Evolutionary conservation across 2,113 vertebrate genomes (phyloP).

Genomic region (Cervus canadensis): DNA sequence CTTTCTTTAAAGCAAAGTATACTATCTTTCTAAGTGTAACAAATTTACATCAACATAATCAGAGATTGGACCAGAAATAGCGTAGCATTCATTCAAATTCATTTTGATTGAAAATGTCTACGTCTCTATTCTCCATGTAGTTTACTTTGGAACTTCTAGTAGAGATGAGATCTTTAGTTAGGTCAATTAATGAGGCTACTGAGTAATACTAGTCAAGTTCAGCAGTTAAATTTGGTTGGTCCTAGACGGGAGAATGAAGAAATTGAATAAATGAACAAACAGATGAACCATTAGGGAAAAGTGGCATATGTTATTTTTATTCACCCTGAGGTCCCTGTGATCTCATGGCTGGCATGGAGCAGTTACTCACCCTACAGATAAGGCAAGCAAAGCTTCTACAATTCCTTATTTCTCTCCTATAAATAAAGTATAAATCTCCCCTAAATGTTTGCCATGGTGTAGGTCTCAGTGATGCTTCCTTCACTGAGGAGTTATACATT

Average conservation of each 20-base stretch:
- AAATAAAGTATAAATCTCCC: background rate
- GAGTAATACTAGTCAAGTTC: background rate
- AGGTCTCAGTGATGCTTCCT: background rate
- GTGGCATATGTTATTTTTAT: background rate
- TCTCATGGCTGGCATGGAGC: background rate
- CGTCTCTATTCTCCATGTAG: background rate
- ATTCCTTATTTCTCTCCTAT: background rate
- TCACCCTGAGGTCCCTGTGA: background rate
- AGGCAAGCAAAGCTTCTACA: background rate
- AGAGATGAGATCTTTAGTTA: background rate
- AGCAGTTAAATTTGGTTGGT: background rate
- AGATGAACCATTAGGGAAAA: background rate
- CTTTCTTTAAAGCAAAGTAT: background rate
- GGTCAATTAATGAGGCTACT: background rate
- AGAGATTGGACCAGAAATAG: background rate
- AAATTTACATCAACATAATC: background rate
- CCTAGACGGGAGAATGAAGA: background rate
- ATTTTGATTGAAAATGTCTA: background rate
- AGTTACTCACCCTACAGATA: background rate
- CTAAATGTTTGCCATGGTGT: background rate
- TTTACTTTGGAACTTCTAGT: background rate
- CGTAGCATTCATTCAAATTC: background rate
- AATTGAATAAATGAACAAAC: background rate
- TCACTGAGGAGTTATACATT: background rate
- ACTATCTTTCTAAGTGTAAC: background rate